These are phyloP conservation scores for Phaonia tiefii DNA, from an alignment of 2,888 invertebrate species.

Conservation along the genomic window DNA sequence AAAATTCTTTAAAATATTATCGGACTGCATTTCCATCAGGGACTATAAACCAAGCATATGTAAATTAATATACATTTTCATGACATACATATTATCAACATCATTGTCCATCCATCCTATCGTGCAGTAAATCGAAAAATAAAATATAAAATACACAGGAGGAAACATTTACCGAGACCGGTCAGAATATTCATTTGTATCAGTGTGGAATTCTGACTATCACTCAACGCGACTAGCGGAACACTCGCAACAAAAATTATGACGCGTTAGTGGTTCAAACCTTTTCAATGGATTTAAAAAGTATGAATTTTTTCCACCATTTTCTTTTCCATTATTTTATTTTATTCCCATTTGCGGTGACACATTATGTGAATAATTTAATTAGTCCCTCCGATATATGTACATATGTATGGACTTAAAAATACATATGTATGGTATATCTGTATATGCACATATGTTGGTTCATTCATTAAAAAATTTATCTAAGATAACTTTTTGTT, in stretches of 20 bases:
- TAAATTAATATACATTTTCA: slow-evolving; percentile 48
- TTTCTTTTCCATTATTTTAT: slow-evolving; percentile 61
- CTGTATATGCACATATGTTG: not conserved
- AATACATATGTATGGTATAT: slow-evolving; percentile 1
- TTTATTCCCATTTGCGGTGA: slow-evolving; percentile 66
- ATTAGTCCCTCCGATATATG: slow-evolving; percentile 56
- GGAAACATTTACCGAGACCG: slow-evolving; percentile 38
- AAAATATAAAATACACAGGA: slow-evolving; percentile 20
- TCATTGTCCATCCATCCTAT: slow-evolving; percentile 52
- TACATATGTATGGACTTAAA: no score
- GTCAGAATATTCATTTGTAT: slow-evolving; percentile 54
- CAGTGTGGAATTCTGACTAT: slow-evolving; percentile 40
- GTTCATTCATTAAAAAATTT: no score
- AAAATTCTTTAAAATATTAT: no score
- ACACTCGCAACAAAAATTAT: slow-evolving; percentile 44
- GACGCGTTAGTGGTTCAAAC: slow-evolving; percentile 67
- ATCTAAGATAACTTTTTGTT: no score
- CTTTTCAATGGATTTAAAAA: slow-evolving; percentile 54
- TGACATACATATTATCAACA: slow-evolving; percentile 49
- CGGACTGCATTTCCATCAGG: not conserved
- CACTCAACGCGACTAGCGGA: not conserved
- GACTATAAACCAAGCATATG: not conserved
- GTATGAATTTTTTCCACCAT: slow-evolving; percentile 37
- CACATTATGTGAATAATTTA: slow-evolving; percentile 67
- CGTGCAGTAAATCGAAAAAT: slow-evolving; percentile 20